Evolutionary conservation across 2,888 invertebrate genomes (phyloP).

Genomic region (Drosophila rellima): DNA sequence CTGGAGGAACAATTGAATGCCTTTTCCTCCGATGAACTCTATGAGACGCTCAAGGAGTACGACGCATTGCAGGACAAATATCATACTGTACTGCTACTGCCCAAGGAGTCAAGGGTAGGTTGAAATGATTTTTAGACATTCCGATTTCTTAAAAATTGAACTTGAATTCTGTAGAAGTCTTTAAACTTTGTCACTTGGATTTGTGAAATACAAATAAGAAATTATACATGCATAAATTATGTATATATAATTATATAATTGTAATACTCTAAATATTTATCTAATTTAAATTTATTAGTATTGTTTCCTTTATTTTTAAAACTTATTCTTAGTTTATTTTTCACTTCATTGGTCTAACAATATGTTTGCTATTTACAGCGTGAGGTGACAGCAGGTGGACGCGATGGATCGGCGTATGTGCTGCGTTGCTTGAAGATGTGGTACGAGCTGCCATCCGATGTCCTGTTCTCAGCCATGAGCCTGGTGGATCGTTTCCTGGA

Average conservation of each 20-base stretch:
- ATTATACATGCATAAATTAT: too few relatives aligned
- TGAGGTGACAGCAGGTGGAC: conserved; percentile 91
- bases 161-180: too few relatives aligned
- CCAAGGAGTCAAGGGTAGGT: conserved; percentile 88
- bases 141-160: too few relatives aligned
- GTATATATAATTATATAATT: too few relatives aligned
- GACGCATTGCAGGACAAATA: conserved; percentile 90
- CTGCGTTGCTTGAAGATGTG: conserved; percentile 93
- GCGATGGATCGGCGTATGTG: conserved; percentile 93
- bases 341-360: neutral
- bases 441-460: conserved; percentile 93
- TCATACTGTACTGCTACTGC: conserved; percentile 89
- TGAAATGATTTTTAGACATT: too few relatives aligned
- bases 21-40: conserved; percentile 85
- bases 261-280: too few relatives aligned
- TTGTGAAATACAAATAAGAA: too few relatives aligned
- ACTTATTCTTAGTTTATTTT: neutral
- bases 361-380: conserved; percentile 77
- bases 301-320: too few relatives aligned
- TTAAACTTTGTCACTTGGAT: too few relatives aligned
- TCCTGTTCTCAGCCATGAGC: conserved; percentile 92
- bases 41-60: conserved; percentile 89
- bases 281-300: too few relatives aligned
- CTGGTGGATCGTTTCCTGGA: conserved; percentile 93
- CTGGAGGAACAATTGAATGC: conserved; percentile 82